Conservation (phyloP, 2,888 invertebrate species). For the Anorthoa munda region DNA sequence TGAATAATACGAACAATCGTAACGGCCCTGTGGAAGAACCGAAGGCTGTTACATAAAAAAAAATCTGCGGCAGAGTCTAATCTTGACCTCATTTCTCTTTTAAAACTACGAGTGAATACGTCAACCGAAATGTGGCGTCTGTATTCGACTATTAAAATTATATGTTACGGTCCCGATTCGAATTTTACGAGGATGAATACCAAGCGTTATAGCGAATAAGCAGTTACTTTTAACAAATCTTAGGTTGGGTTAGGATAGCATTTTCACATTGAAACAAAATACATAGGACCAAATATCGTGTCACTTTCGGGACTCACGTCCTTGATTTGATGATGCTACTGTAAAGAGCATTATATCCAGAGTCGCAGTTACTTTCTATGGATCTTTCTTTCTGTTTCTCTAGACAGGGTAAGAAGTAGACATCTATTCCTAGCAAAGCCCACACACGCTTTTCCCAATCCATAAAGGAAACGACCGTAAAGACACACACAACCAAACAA, state of each 20-base stretch:
- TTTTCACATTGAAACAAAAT: slow-evolving; percentile 1
- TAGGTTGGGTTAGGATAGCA: background rate
- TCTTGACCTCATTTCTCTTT: slow-evolving; percentile 85
- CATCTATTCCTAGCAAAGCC: slow-evolving; percentile 5
- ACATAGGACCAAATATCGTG: background rate
- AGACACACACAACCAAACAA: slow-evolving; percentile 17
- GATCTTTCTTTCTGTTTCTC: background rate
- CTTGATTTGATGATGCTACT: background rate
- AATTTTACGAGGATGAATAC: slow-evolving; percentile 52
- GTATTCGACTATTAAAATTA: slow-evolving; percentile 61
- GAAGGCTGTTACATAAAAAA: slow-evolving; percentile 76
- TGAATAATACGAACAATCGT: slow-evolving; percentile 45
- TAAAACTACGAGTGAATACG: slow-evolving; percentile 74
- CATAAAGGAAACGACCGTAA: slow-evolving; percentile 26
- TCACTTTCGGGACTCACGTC: no score
- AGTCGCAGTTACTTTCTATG: background rate
- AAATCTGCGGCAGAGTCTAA: slow-evolving; percentile 68
- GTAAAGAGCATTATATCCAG: background rate
- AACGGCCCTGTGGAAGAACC: slow-evolving; percentile 53
- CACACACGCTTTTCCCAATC: slow-evolving; percentile 16
- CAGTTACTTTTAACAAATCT: slow-evolving; percentile 22
- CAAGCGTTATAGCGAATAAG: slow-evolving; percentile 25
- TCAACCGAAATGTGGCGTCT: slow-evolving; percentile 60
- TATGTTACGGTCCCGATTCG: slow-evolving; percentile 53
- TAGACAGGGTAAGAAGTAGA: background rate